Evolutionary conservation across 2,888 invertebrate genomes (phyloP), one percentile per base, ranked within the genome.

Genomic region (Mesodorylaimus sp.): DNA sequence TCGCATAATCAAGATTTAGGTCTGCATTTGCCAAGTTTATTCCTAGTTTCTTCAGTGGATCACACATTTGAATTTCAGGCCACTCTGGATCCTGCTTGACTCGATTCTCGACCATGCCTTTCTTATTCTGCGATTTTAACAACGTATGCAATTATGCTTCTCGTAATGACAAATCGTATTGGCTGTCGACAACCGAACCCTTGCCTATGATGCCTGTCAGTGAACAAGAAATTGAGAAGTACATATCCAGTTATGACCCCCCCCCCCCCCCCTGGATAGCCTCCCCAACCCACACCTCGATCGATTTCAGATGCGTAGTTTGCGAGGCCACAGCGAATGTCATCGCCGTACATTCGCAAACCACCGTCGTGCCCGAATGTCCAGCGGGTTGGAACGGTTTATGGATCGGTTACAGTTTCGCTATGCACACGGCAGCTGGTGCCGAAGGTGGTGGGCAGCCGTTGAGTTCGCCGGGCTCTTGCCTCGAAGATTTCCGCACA

Each of bases 381-480:
- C 93, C 93, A 1, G 63, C 66, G 32, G 86, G 85, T 50, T 93
- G 93, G 93, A 77, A 76, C 58, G 77, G 79, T 49, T 74, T 93
- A 38, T 93, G 93, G 93, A 83, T 86, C 56, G 93, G 93, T 58
- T 93, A 85, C 78, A 89, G 89, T 74, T 95, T 93, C 70, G 77
- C 87, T 36, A 91, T 95, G 91, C 93, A 97, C 71, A 93, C 95
- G 51, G 91, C 84, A 52, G 89, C 89, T 29, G 95, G 93, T 50
- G 87, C 87, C 13, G 86, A 89, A 69, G 73, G 73, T 21, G 93
- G 95, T 51, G 95, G 95, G 21, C 95, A 95, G 70, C 81, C 85
- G 0, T 23, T 93, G 55, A 81, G 88, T 50, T 89, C 89, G 64
- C 84, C 95, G 13, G 97, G 97, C 45, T 93, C 91, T 21, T 97